Percentiles rank a stretch among this genome's conserved stretches.
Conservation (phyloP, 2,797 vertebrate genomes). For the Chanos chanos region DNA sequence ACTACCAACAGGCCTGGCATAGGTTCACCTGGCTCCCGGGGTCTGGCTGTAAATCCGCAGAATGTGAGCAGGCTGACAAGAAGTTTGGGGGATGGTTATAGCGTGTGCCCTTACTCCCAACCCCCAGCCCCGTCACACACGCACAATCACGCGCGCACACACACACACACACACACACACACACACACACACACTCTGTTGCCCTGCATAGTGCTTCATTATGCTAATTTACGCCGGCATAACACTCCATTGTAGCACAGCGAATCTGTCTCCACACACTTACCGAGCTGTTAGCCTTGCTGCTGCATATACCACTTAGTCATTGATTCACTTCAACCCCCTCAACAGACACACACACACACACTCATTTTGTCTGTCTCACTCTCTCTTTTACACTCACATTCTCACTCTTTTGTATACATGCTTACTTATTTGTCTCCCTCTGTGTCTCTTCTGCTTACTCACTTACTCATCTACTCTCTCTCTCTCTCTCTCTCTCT, state of each 20-base stretch:
- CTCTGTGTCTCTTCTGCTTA: not conserved
- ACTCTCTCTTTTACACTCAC: not conserved
- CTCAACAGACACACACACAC: too few species aligned
- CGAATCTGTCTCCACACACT: too few species aligned
- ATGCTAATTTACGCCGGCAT: too few species aligned
- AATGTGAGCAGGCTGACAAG: constrained; percentile 13
- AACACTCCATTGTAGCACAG: too few species aligned
- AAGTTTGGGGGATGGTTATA: constrained; percentile 9
- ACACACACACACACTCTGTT: too few species aligned
- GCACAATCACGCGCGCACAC: too few species aligned
- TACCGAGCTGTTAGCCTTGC: too few species aligned
- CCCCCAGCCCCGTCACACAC: not conserved
- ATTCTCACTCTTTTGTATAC: constrained; percentile 3
- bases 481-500: not conserved
- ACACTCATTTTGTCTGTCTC: too few species aligned
- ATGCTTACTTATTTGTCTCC: not conserved
- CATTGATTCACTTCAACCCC: too few species aligned
- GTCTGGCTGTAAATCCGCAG: constrained; percentile 21
- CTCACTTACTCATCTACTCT: not conserved
- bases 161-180: too few species aligned
- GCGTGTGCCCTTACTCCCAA: constrained; percentile 24
- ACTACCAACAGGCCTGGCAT: constrained; percentile 24
- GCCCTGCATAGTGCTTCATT: too few species aligned
- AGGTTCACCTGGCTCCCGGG: constrained; percentile 35
- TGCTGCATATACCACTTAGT: too few species aligned